These are phyloP conservation scores for Zosterops lateralis DNA, from an alignment of 2,113 vertebrate genomes.

Conservation along the genomic window DNA sequence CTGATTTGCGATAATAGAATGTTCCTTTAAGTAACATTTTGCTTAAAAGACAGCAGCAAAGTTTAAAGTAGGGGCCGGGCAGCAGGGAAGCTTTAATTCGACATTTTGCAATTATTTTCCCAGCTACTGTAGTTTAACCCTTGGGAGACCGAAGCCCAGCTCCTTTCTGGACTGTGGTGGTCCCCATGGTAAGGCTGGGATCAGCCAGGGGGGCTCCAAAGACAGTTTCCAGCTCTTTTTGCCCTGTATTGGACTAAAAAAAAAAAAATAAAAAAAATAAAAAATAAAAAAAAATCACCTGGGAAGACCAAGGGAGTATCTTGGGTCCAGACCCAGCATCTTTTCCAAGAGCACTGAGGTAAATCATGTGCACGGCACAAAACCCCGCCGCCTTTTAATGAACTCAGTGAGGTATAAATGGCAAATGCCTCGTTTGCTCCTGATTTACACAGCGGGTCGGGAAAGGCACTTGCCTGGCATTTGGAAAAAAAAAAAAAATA, in stretches of 20 bases:
- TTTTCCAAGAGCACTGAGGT: not conserved
- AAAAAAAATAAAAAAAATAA: not conserved
- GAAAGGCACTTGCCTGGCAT: not conserved
- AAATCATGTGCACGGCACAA: not conserved
- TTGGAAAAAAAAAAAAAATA: not conserved
- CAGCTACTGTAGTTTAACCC: constrained; percentile 70
- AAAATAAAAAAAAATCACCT: not conserved
- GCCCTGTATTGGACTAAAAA: not conserved
- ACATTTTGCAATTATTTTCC: constrained; percentile 67
- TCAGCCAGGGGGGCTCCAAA: not conserved
- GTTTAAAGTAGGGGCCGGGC: constrained; percentile 62
- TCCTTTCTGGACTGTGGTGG: not conserved
- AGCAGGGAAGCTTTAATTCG: constrained; percentile 58
- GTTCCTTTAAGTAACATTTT: constrained; percentile 66
- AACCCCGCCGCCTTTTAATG: not conserved
- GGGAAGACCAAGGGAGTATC: not conserved
- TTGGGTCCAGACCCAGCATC: not conserved
- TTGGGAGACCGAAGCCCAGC: constrained; percentile 46
- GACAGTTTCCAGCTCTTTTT: not conserved
- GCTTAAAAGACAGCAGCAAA: constrained; percentile 64
- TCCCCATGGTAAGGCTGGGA: not conserved
- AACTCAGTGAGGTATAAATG: not conserved
- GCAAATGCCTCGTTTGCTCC: constrained; percentile 26
- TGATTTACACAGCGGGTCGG: not conserved
- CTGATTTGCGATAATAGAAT: constrained; percentile 70